Base-by-base conservation (phyloP, 1,140 invertebrate species). In the Tetragonula clypearis region DNA sequence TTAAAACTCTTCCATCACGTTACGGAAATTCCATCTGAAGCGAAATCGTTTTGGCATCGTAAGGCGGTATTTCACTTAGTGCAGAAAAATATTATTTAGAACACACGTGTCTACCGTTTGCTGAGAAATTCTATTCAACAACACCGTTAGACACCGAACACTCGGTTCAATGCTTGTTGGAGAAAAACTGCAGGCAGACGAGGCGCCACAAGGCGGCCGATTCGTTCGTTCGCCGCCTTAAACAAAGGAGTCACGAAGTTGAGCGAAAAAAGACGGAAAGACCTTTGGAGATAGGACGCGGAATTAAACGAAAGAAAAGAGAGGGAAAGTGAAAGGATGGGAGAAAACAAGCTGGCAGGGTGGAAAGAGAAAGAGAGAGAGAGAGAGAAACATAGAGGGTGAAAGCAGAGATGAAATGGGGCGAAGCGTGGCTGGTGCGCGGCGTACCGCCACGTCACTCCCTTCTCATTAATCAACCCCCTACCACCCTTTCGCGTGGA, bases 391-490 rank as follows among this genome's bases (percentile, higher is more conserved):
- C 56, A 66, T 26, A 49, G 81, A 58, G 62, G 85, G 35, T 30
- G 3, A 85, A 80, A 87, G 84, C 86, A 86, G 86, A 92, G 91
- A 93, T 92, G 90, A 93, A 92, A 91, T 90, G 85, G 88, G 92
- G 89, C 88, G 90, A 87, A 86, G 87, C 90, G 92, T 87, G 88
- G 92, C 88, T 88, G 88, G 89, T 88, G 86, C 89, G 87, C 87
- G 90, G 88, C 87, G 87, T 76, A 90, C 90, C 90, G 92, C 91
- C 86, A 87, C 91, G 91, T 92, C 92, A 93, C 90, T 90, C 88
- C 90, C 90, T 85, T 87, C 91, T 92, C 92, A 92, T 93, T 92
- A 93, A 93, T 93, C 92, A 93, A 91, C 82, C 79, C 86, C 88
- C 86, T 87, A 87, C 79, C 77, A 68, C 49, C 73, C 79, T 73